phyloP scores from a whole-genome alignment of 2,888 invertebrate genomes.

The Tetrapedia diversipes region DNA sequence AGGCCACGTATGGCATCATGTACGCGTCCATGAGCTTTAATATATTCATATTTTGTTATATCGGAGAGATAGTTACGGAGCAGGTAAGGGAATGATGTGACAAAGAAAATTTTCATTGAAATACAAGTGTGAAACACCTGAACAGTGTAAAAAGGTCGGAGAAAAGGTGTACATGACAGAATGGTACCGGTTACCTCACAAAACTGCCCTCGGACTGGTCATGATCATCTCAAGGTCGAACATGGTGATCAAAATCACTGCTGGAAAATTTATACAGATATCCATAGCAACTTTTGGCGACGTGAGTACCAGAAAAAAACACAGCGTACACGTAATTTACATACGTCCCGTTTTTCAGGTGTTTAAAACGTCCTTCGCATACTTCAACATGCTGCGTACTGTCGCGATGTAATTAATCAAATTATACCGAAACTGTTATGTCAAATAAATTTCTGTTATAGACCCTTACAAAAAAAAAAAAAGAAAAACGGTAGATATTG shows the following conservation, averaged over 20 bases:
- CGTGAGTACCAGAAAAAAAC: slow-evolving; percentile 54
- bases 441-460: background rate
- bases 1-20: slow-evolving; percentile 18
- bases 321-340: background rate
- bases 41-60: slow-evolving; percentile 77
- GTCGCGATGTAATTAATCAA: background rate
- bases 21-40: slow-evolving; percentile 72
- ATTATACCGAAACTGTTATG: background rate
- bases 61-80: slow-evolving; percentile 62
- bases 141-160: slow-evolving; percentile 67
- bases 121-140: background rate
- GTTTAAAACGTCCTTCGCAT: slow-evolving; percentile 41
- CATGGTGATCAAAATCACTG: slow-evolving; percentile 64
- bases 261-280: slow-evolving; percentile 63
- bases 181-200: slow-evolving; percentile 66
- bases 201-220: slow-evolving; percentile 52
- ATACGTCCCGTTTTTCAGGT: slow-evolving; percentile 19
- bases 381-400: slow-evolving; percentile 47
- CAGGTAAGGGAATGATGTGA: slow-evolving; percentile 55
- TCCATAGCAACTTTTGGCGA: slow-evolving; percentile 64
- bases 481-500: background rate
- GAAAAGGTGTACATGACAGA: slow-evolving; percentile 66
- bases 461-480: background rate
- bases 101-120: background rate
- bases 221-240: slow-evolving; percentile 66